phyloP scores from a whole-genome alignment of 2,113 vertebrate species.

The Eretmochelys imbricata region DNA sequence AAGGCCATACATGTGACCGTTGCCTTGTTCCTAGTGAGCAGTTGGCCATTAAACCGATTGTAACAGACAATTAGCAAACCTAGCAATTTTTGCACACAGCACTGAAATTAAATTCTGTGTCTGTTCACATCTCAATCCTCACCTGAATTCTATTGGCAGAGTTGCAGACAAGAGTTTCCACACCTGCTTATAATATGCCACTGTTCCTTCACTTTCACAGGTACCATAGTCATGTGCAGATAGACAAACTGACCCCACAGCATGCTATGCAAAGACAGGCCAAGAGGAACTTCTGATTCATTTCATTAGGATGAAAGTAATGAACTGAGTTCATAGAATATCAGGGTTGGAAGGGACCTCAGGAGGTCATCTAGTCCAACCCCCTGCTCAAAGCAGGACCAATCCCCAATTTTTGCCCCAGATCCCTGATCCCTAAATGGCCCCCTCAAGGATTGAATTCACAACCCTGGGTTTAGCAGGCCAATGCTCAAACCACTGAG shows the following conservation, averaged over 20 bases:
- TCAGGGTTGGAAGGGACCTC: too few species aligned
- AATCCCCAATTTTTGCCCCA: too few species aligned
- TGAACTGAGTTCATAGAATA: background rate
- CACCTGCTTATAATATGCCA: rapidly evolving
- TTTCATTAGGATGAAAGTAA: background rate
- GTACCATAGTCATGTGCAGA: too few species aligned
- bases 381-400: too few species aligned
- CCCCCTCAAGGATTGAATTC: too few species aligned
- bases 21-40: background rate
- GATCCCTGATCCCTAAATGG: too few species aligned
- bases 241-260: background rate
- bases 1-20: rapidly evolving
- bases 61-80: background rate
- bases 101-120: background rate
- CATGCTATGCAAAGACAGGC: background rate
- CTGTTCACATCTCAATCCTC: background rate
- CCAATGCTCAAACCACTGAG: too few species aligned
- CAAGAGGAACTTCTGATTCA: background rate
- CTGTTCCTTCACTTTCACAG: background rate
- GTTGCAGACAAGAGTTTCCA: background rate
- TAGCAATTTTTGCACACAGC: background rate
- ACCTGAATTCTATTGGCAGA: background rate
- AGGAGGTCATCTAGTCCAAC: too few species aligned
- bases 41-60: background rate
- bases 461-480: too few species aligned